phyloP scores from a whole-genome alignment of 2,797 vertebrate genomes.

The Crocodylus rhombifer region DNA sequence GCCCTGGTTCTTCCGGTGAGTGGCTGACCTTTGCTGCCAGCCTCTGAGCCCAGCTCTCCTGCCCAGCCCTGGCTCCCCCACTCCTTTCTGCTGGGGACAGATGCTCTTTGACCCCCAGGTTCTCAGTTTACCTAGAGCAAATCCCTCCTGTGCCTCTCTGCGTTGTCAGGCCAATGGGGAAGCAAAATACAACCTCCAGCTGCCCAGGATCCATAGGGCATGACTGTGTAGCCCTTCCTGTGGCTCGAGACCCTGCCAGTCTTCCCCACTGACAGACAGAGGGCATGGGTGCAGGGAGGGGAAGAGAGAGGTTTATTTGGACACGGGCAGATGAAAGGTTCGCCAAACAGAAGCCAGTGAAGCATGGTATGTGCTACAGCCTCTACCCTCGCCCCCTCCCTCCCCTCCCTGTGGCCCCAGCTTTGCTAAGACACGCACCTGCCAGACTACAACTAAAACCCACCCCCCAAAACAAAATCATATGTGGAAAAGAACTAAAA shows the following conservation, averaged over 20 bases:
- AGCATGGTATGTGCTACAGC: not conserved
- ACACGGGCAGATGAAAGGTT: not conserved
- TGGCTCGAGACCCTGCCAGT: not conserved
- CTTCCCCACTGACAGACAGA: too few species aligned
- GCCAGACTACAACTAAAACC: not conserved
- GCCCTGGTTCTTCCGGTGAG: not conserved
- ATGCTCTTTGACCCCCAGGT: too few species aligned
- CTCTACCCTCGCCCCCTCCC: not conserved
- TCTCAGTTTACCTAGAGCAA: too few species aligned
- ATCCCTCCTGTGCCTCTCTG: too few species aligned
- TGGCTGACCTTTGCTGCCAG: too few species aligned
- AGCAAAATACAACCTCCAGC: too few species aligned
- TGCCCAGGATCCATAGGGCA: too few species aligned
- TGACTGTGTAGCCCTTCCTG: too few species aligned
- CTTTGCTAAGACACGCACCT: not conserved
- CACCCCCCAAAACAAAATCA: not conserved
- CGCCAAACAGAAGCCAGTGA: not conserved
- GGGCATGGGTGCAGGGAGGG: not conserved
- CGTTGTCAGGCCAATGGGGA: too few species aligned
- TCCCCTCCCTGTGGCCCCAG: not conserved
- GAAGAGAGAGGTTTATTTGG: slow-evolving; percentile 6
- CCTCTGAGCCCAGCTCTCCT: too few species aligned
- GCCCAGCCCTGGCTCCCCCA: too few species aligned
- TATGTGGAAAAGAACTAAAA: not conserved
- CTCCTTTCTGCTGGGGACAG: too few species aligned